phyloP scores from a whole-genome alignment of 64 coral and sea anemone species.

The Orbicella faveolata region DNA sequence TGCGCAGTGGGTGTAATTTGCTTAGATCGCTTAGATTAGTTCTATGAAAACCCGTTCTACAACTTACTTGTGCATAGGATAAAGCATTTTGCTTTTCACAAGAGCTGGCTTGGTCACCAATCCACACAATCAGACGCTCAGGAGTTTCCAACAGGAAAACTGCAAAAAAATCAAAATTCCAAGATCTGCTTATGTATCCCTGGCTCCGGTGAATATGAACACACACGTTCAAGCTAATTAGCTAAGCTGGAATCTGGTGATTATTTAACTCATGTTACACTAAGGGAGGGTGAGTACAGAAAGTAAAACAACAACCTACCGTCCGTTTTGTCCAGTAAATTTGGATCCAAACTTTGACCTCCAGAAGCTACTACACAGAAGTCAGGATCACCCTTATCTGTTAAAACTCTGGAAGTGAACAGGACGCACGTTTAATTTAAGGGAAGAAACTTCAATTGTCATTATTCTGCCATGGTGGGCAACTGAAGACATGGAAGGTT shows the following conservation, averaged over 20 bases:
- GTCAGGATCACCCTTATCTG: not conserved
- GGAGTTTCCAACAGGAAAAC: conserved; percentile 7
- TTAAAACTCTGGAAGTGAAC: not conserved
- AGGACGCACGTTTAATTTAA: too few species aligned
- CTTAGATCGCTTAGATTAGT: too few species aligned
- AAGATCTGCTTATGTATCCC: not conserved
- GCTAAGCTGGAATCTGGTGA: too few species aligned
- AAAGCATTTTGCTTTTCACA: conserved; percentile 18
- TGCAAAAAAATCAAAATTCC: not conserved
- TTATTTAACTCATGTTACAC: too few species aligned
- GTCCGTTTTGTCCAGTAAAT: not conserved
- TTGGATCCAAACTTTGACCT: not conserved
- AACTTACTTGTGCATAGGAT: conserved; percentile 12
- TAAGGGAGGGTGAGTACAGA: not conserved
- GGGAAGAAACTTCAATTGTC: too few species aligned
- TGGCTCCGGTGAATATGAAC: not conserved
- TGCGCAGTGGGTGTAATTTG: too few species aligned
- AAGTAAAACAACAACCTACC: not conserved
- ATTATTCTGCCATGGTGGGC: too few species aligned
- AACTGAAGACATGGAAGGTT: too few species aligned
- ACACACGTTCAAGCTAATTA: too few species aligned
- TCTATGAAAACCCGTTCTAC: not conserved
- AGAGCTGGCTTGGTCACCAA: conserved; percentile 4
- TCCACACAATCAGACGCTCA: not conserved
- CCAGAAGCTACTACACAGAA: not conserved